Base-by-base conservation (phyloP, 2,113 vertebrate genomes). In the Plestiodon gilberti region DNA sequence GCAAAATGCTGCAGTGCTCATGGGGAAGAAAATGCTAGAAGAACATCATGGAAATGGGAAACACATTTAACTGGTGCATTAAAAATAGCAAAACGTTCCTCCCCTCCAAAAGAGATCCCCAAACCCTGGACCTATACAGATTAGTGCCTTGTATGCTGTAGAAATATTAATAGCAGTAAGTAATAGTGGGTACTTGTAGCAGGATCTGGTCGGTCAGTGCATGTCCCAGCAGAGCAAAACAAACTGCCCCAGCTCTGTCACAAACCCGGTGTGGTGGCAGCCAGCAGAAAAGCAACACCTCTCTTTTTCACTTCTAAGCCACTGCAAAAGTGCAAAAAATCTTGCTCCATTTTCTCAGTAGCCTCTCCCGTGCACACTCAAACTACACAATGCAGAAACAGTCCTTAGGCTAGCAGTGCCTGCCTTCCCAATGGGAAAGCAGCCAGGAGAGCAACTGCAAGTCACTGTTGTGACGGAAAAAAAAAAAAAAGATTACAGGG, bases 21-120 rank as follows among this genome's bases (percentile, higher is more conserved):
- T 79, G 93, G 95, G 89, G 94, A 95, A 93, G 93, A 33, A 91
- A 94, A 95, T 89, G 88, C 91, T 52, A 69, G 75, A 92, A 90
- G 90, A 52, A 83, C 93, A 85, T 92, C 8, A 81, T 89, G 81
- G 91, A 88, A 81, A 80, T 64, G 1, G 52, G 18, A 85, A 85
- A 78, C 61, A 77, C 28, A 38, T 70, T 57, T 78, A 78, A 73
- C 69, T 0, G 0, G 78, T 20, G 89, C 0, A 28, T 76, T 4
- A 57, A 59, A 52, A 83, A 55, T 59, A 6, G 78, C 75, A 65
- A 1, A 71, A 82, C 38, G 79, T 62, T 70, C 52, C 71, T 73
- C 43, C 38, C 57, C 75, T 78, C 62, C 64, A 57, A 85, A 78
- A 82, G 6, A 25, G 22, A 57, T 15, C 23, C 57, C 82, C 69